Conservation (phyloP, 1,140 invertebrate species). For the Sarcophaga bullata region DNA sequence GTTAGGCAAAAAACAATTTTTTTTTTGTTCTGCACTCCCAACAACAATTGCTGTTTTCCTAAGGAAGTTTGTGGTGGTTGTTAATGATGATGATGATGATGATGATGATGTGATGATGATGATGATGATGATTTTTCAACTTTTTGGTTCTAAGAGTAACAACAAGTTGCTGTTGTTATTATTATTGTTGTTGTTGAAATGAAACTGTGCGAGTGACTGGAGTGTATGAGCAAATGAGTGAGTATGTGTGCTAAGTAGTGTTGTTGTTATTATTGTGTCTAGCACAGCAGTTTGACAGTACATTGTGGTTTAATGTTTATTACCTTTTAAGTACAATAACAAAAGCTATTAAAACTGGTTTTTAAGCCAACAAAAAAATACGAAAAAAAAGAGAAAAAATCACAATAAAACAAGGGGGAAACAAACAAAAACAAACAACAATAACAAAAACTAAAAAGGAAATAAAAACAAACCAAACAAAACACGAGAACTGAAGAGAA, state of each 20-base stretch:
- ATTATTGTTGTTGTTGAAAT: too few relatives aligned
- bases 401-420: not conserved
- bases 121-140: too few relatives aligned
- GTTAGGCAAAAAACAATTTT: too few relatives aligned
- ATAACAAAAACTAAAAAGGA: not conserved
- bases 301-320: slow-evolving; percentile 26
- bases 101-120: too few relatives aligned
- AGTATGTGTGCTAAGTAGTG: too few relatives aligned
- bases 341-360: slow-evolving; percentile 18
- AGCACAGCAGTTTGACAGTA: slow-evolving; percentile 5
- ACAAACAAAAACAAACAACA: not conserved
- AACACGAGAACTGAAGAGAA: not conserved
- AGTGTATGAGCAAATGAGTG: too few relatives aligned
- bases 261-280: not conserved
- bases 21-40: too few relatives aligned
- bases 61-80: not conserved
- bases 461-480: not conserved
- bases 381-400: not conserved
- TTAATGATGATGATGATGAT: not conserved
- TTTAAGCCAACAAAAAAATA: slow-evolving; percentile 3
- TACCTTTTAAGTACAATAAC: slow-evolving; percentile 26
- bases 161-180: too few relatives aligned
- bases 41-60: not conserved
- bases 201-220: too few relatives aligned
- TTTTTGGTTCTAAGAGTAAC: too few relatives aligned